phyloP scores from a whole-genome alignment of 2,888 invertebrate species.

The Melinopterus prodromus region DNA sequence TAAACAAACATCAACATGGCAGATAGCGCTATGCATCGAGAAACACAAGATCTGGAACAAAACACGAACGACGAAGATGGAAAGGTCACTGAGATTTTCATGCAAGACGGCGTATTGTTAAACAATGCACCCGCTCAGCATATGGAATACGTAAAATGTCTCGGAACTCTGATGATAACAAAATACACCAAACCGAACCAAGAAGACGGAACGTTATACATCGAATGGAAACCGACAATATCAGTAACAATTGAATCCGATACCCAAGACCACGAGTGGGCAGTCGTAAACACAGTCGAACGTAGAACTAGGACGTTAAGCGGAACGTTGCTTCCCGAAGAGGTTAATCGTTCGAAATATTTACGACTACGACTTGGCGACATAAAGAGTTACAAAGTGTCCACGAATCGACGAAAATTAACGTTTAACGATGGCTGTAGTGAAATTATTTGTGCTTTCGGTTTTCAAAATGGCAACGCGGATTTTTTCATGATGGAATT shows the following conservation, averaged over 20 bases:
- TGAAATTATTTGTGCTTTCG: constrained; percentile 80
- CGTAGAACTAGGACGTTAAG: constrained; percentile 70
- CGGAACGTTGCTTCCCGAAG: constrained; percentile 61
- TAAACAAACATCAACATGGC: not conserved
- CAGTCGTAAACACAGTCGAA: constrained; percentile 79
- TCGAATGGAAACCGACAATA: constrained; percentile 87
- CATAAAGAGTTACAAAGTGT: constrained; percentile 71
- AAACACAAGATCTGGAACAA: not conserved
- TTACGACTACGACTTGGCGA: constrained; percentile 70
- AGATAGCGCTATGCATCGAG: not conserved
- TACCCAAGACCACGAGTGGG: constrained; percentile 85
- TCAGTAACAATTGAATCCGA: constrained; percentile 82
- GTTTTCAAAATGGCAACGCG: constrained; percentile 89
- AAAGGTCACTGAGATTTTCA: constrained; percentile 69
- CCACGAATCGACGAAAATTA: constrained; percentile 65
- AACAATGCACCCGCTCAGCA: constrained; percentile 71
- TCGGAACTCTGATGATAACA: constrained; percentile 74
- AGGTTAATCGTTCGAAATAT: constrained; percentile 60
- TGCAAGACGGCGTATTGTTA: constrained; percentile 81
- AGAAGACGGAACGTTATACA: constrained; percentile 59
- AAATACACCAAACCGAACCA: constrained; percentile 64
- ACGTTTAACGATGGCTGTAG: constrained; percentile 76
- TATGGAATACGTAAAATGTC: constrained; percentile 67
- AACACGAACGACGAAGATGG: constrained; percentile 44
- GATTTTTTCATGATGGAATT: constrained; percentile 74